A percentile compares a stretch with the other conserved stretches of the same genome.
Evolutionary conservation across 2,888 invertebrate species (phyloP).

Genomic region (Heteropelma amictum): DNA sequence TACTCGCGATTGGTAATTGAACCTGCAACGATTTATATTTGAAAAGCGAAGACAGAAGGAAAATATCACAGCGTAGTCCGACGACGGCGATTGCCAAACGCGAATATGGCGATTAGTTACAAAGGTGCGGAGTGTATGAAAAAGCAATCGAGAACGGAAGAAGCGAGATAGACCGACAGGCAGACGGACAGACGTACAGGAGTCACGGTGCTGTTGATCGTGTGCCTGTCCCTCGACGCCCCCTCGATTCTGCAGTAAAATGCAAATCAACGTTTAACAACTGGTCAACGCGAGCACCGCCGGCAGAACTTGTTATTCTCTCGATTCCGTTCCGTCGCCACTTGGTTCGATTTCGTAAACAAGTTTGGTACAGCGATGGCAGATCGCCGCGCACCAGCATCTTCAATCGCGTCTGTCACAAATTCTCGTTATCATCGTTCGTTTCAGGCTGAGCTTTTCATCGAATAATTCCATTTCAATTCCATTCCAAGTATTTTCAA

Average conservation of each 20-base stretch:
- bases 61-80: too few species aligned
- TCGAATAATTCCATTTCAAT: neutral
- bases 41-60: too few species aligned
- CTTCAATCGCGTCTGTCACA: neutral
- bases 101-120: too few species aligned
- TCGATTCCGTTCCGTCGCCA: conserved; percentile 25
- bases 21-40: too few species aligned
- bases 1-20: too few species aligned
- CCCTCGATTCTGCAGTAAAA: conserved; percentile 41
- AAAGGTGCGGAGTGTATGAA: too few species aligned
- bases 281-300: conserved; percentile 33
- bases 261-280: conserved; percentile 54
- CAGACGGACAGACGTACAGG: conserved; percentile 29
- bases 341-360: conserved; percentile 46
- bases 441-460: neutral
- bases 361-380: conserved; percentile 29
- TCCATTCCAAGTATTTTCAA: too few species aligned
- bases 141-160: too few species aligned
- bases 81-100: too few species aligned
- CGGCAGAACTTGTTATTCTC: conserved; percentile 47
- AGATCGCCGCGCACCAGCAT: conserved; percentile 13
- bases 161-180: too few species aligned
- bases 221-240: conserved; percentile 39
- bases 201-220: conserved; percentile 35
- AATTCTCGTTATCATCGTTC: neutral